Base-by-base conservation (phyloP, 2,888 invertebrate genomes). In the Perizoma flavofasciatum region DNA sequence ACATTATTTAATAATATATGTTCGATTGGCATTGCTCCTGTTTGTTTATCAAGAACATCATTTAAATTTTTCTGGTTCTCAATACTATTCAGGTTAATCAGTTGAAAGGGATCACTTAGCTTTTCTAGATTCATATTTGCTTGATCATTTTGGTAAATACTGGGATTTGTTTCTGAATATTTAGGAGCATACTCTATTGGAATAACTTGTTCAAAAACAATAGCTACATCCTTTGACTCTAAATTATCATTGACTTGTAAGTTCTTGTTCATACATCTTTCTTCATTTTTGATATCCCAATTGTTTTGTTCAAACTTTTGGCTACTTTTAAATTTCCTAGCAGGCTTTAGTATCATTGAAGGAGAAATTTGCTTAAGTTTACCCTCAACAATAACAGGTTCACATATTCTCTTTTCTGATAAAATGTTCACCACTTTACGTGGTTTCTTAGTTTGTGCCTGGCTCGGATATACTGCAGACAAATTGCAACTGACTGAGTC, bases 371-470 rank as follows among this genome's bases (percentile, higher is more conserved):
- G 76, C 61, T 82, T 72, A 44, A 89, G 72, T 56, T 77, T 74
- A 8, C 80, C 79, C 44, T 63, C 67, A 5, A 85, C 32, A 22
- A 73, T 54, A 6, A 86, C 56, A 11, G 85, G 84, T 11, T 78
- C 66, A 22, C 69, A 72, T 48, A 90, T 79, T 61, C 74, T 85
- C 66, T 85, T 81, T 66, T 89, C 84, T 41, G 88, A 88, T 70
- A 90, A 65, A 55, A 91, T 89, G 66, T 68, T 79, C 6, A 90
- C 74, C 45, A 78, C 74, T 48, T 71, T 68, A 56, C 50, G 40
- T 56, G 33, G 58, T 6, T 44, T 50, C 0, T 6, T 49, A 34
- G 46, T 8, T 34, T 45, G 33, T n/a, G 0, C 22, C 7, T 37
- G 9, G 0, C 10, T n/a, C 46, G 46, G 35, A 4, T 6, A 40